Evolutionary conservation across 1,140 invertebrate genomes (phyloP), one percentile per base, ranked within the genome.

Genomic region (Atta colombica): DNA sequence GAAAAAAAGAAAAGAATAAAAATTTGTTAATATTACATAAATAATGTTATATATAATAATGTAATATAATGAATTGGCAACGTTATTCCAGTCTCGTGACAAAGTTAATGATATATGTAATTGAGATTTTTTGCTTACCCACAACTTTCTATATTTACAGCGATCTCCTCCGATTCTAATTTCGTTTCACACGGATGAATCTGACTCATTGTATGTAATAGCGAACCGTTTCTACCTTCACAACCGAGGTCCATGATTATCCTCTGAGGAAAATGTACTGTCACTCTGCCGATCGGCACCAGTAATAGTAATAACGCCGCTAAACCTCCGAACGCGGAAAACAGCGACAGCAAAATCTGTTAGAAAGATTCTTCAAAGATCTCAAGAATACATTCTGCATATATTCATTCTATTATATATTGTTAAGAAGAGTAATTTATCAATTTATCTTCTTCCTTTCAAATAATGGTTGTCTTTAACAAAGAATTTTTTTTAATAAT

Each of bases 241-340:
- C 97, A 97, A 6, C 94, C 94, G 1, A 96, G 89, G 31, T 96
- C 94, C 81, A 97, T 94, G 63, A 97, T 95, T n/a, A 96, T 94
- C 16, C 95, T 93, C 2, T 96, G 93, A 8, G 97, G 97, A 89
- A 96, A 97, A 10, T 96, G 95, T 8, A 97, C 93, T 1, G 96
- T 97, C 77, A 97, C 95, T 86, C 97, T 96, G n/a, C 97, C 97
- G 2, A 97, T 96, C 3, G 97, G 97, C 7, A 98, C 97, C 18
- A 97, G 94, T 12, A 98, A 95, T 69, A 98, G 94, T 6, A 97
- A 93, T 31, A 98, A 94, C 0, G 97, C 96, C 18, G 97, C 96
- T 0, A 94, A 94, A 14, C 97, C 97, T 35, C 97, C 97, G 28
- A 97, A 92, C 16, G 96, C 96, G 58, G 97, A 97, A 74, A 97